phyloP scores from a whole-genome alignment of 2,797 vertebrate genomes.

The Chaetophractus vellerosus region DNA sequence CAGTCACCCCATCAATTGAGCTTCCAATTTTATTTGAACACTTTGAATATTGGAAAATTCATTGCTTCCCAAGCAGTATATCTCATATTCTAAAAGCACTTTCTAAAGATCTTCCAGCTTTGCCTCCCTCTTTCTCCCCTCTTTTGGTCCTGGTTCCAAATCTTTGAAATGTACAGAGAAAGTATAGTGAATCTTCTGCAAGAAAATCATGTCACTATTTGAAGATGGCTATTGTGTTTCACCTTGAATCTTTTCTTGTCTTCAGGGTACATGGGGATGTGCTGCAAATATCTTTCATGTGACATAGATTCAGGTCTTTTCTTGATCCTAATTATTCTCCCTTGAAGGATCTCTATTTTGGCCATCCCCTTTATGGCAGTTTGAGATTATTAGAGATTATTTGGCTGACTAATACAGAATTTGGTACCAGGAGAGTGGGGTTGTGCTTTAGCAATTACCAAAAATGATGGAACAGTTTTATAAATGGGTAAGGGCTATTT shows the following conservation, averaged over 20 bases:
- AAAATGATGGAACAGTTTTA: no score
- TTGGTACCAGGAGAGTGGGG: no score
- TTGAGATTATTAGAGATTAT: no score
- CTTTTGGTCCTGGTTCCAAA: background rate
- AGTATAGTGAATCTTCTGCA: background rate
- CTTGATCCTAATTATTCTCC: background rate
- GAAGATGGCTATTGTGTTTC: background rate
- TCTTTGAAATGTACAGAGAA: background rate
- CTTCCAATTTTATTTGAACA: background rate
- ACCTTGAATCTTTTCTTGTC: background rate
- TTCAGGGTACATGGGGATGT: background rate
- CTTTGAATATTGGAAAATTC: background rate
- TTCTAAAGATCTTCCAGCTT: background rate
- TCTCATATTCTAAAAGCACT: slow-evolving; percentile 7
- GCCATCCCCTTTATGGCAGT: background rate
- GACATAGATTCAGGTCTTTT: background rate
- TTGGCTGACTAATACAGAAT: no score
- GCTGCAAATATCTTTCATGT: slow-evolving; percentile 2
- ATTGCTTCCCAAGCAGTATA: background rate
- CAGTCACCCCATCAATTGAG: background rate
- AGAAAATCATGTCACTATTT: background rate
- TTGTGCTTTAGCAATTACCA: no score
- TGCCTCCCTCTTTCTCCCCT: background rate
- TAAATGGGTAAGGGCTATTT: no score
- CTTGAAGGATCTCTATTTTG: slow-evolving; percentile 5